Conservation (phyloP, 2,113 vertebrate genomes). For the Machaerirhynchus nigripectus region DNA sequence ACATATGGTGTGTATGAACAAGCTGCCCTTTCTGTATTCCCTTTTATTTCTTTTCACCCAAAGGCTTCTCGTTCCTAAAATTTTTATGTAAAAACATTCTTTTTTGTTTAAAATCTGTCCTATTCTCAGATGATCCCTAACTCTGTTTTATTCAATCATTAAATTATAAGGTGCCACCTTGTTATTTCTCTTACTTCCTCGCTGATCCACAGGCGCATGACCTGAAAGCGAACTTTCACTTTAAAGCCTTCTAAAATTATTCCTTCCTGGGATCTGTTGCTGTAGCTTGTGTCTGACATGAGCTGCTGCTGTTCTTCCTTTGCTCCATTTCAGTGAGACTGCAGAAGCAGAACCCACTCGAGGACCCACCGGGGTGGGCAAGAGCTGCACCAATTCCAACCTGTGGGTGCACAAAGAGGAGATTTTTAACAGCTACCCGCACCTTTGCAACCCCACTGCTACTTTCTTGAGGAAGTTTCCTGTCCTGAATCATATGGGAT, state of each 20-base stretch:
- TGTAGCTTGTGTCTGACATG: background rate
- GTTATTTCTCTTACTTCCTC: background rate
- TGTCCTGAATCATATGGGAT: background rate
- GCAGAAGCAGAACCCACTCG: background rate
- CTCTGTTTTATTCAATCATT: background rate
- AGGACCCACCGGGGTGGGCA: rapidly evolving
- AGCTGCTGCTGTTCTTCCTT: background rate
- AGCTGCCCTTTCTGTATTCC: background rate
- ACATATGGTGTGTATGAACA: background rate
- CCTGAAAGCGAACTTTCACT: background rate
- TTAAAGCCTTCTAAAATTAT: background rate
- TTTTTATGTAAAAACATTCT: background rate
- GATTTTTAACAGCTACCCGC: background rate
- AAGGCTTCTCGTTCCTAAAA: background rate
- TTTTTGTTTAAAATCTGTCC: background rate
- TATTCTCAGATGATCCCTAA: background rate
- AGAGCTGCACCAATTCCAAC: background rate
- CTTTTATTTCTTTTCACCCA: background rate
- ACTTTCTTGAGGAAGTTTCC: background rate
- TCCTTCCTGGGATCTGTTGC: background rate
- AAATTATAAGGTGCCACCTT: conserved; percentile 2
- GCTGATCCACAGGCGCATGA: background rate
- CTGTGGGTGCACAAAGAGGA: rapidly evolving
- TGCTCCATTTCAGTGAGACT: background rate
- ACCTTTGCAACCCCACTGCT: background rate